Evolutionary conservation across 2,888 invertebrate genomes (phyloP).

Genomic region (Patella depressa): DNA sequence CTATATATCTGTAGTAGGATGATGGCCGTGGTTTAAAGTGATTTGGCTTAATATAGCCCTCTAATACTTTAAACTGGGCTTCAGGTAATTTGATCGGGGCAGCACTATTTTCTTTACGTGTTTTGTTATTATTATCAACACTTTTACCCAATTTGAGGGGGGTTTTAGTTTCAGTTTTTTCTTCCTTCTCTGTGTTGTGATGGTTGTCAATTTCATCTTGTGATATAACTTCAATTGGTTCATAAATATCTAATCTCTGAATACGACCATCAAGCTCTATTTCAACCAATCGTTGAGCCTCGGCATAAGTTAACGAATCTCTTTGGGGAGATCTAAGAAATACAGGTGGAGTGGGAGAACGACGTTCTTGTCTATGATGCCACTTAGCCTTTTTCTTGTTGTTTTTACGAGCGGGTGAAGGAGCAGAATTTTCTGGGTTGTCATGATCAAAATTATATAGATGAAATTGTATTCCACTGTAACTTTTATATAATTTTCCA

Average conservation of each 20-base stretch:
- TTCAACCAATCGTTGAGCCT: constrained; percentile 87
- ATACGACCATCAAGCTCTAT: constrained; percentile 88
- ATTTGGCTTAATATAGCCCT: constrained; percentile 80
- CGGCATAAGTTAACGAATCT: constrained; percentile 85
- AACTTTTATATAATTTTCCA: constrained; percentile 87
- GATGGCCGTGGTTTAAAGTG: constrained; percentile 88
- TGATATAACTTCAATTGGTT: constrained; percentile 72
- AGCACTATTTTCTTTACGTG: constrained; percentile 49
- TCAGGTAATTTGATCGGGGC: constrained; percentile 77
- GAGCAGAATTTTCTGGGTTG: constrained; percentile 72
- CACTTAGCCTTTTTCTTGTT: constrained; percentile 67
- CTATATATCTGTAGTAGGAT: constrained; percentile 90
- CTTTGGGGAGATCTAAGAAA: constrained; percentile 71
- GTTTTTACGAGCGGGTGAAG: constrained; percentile 71
- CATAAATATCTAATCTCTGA: constrained; percentile 76
- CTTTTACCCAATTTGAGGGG: constrained; percentile 40
- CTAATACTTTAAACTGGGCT: constrained; percentile 80
- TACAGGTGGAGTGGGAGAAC: constrained; percentile 70
- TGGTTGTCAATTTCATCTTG: constrained; percentile 69
- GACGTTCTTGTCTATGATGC: constrained; percentile 63
- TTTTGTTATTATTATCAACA: constrained; percentile 39
- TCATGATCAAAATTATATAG: constrained; percentile 88
- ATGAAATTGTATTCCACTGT: constrained; percentile 88
- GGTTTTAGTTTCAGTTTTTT: constrained; percentile 61
- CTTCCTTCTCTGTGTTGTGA: constrained; percentile 68